These are phyloP conservation scores for Phylloscopus collybita DNA, from an alignment of 2,797 vertebrate species.

Conservation along the genomic window DNA sequence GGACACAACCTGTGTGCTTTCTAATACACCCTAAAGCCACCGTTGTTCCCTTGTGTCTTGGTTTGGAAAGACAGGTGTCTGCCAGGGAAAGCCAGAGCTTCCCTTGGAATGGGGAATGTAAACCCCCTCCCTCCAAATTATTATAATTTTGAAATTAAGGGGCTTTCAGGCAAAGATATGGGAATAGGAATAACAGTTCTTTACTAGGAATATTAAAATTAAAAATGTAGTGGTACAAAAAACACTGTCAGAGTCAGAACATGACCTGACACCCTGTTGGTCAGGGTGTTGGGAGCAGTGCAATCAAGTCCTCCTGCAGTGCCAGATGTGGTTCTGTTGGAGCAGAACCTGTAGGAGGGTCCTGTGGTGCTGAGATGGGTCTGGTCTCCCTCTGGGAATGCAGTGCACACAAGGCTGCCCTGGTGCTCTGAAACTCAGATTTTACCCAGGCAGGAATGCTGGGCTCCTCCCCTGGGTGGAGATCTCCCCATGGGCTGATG, in stretches of 20 bases:
- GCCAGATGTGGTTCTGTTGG: not conserved
- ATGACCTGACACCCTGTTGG: not conserved
- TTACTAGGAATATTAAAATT: not conserved
- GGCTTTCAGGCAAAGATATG: not conserved
- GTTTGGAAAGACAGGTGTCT: not conserved
- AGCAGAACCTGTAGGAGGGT: not conserved
- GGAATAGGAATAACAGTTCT: not conserved
- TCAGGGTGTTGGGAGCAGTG: not conserved
- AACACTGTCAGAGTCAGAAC: not conserved
- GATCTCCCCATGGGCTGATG: not conserved
- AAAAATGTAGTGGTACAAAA: not conserved
- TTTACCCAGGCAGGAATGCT: not conserved
- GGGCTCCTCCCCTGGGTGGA: not conserved
- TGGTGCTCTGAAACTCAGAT: not conserved
- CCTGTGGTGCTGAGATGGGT: not conserved
- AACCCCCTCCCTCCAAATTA: not conserved
- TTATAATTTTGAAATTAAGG: not conserved
- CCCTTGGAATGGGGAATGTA: not conserved
- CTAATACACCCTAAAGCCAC: not conserved
- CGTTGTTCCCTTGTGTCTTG: not conserved
- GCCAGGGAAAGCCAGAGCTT: not conserved
- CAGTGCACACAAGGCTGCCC: not conserved
- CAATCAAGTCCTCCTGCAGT: not conserved
- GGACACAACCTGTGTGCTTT: too few relatives aligned
- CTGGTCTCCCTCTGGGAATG: not conserved